phyloP scores from a whole-genome alignment of 2,113 vertebrate genomes.

The Gobio gobio region DNA sequence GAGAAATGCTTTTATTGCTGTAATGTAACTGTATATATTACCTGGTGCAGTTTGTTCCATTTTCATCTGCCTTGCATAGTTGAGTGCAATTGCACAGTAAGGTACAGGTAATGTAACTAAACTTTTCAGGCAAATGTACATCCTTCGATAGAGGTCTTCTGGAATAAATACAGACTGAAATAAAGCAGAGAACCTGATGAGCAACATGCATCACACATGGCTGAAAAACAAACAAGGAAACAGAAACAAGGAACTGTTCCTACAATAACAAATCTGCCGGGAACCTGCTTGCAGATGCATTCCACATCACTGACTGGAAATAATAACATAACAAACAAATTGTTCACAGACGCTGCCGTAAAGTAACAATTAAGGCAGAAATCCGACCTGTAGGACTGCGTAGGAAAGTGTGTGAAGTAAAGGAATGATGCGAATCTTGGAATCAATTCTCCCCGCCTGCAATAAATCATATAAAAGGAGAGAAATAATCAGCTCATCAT shows the following conservation, averaged over 20 bases:
- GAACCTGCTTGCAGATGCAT: conserved; percentile 9
- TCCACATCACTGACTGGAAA: neutral
- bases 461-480: conserved; percentile 7
- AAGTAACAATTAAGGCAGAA: neutral
- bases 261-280: conserved; percentile 3
- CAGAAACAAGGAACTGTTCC: neutral
- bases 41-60: conserved; percentile 79
- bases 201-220: neutral
- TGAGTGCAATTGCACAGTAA: conserved; percentile 79
- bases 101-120: conserved; percentile 83
- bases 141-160: conserved; percentile 72
- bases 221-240: conserved; percentile 7
- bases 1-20: neutral
- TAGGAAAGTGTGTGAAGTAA: conserved; percentile 87
- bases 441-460: conserved; percentile 74
- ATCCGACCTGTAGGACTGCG: conserved; percentile 81
- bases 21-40: conserved; percentile 49
- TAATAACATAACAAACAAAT: conserved; percentile 1
- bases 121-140: conserved; percentile 78
- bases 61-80: conserved; percentile 78
- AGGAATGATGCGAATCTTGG: conserved; percentile 78
- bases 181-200: conserved; percentile 11
- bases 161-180: conserved; percentile 79
- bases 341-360: neutral
- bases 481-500: neutral